Evolutionary conservation across 2,888 invertebrate species (phyloP).

Genomic region (Bruchidius siliquastri): DNA sequence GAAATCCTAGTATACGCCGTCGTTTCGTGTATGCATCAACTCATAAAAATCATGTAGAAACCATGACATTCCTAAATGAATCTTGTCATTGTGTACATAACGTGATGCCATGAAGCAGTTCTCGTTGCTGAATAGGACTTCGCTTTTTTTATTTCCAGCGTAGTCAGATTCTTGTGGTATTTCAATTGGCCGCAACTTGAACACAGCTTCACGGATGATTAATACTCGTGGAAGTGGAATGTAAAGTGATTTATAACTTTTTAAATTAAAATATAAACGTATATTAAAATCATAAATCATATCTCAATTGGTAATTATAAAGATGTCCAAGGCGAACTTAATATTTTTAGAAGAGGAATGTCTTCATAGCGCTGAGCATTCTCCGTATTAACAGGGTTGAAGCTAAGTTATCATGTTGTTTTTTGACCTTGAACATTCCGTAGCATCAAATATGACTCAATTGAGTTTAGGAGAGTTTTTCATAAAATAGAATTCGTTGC

Average conservation of each 20-base stretch:
- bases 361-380: neutral
- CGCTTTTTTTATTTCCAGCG: neutral
- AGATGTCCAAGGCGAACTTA: neutral
- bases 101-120: neutral
- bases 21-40: too few species aligned
- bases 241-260: constrained; percentile 25
- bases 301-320: constrained; percentile 12
- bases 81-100: neutral
- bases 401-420: neutral
- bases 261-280: constrained; percentile 29
- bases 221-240: neutral
- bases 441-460: too few species aligned
- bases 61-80: too few species aligned
- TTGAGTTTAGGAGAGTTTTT: too few species aligned
- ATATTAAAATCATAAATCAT: constrained; percentile 38
- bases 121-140: neutral
- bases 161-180: neutral
- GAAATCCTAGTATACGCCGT: too few species aligned
- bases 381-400: neutral
- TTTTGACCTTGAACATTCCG: neutral
- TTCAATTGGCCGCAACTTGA: neutral
- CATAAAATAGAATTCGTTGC: too few species aligned
- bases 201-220: neutral
- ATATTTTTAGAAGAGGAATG: neutral
- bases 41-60: too few species aligned